A percentile compares a stretch with the other conserved stretches of the same genome.
Evolutionary conservation across 2,797 vertebrate species (phyloP).

Genomic region (Gambelia wislizenii): DNA sequence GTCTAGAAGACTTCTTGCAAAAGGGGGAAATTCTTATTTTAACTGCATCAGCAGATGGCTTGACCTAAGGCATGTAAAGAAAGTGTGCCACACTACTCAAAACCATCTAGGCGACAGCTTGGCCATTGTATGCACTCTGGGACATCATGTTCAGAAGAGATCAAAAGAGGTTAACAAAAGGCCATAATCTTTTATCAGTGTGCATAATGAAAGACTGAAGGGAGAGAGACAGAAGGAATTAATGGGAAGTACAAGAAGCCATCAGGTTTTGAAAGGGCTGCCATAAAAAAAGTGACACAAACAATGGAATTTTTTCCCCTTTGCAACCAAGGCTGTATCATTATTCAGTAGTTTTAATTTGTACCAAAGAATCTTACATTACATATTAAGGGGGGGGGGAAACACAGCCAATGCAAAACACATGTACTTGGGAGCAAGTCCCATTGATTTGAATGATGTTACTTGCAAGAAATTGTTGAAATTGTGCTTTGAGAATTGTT

Average conservation of each 20-base stretch:
- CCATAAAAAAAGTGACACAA: background rate
- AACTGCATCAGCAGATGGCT: background rate
- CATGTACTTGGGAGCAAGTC: background rate
- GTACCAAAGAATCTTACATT: background rate
- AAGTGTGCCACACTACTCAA: background rate
- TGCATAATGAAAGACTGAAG: background rate
- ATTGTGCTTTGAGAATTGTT: background rate
- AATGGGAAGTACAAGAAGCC: background rate
- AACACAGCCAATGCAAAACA: background rate
- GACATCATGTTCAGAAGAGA: background rate
- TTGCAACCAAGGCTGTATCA: background rate
- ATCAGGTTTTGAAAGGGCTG: background rate
- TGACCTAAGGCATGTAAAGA: background rate
- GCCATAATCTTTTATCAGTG: slow-evolving; percentile 11
- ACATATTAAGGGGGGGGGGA: background rate
- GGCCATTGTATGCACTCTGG: background rate
- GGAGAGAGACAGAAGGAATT: background rate
- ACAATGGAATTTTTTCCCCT: background rate
- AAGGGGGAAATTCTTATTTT: background rate
- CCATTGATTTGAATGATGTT: background rate
- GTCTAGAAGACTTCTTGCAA: background rate
- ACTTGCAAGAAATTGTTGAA: background rate
- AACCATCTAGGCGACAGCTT: background rate
- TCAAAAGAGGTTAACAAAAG: slow-evolving; percentile 1
- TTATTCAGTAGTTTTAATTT: background rate